These are phyloP conservation scores for Speoplatyrhinus poulsoni DNA, from an alignment of 2,113 vertebrate genomes.

Conservation along the genomic window DNA sequence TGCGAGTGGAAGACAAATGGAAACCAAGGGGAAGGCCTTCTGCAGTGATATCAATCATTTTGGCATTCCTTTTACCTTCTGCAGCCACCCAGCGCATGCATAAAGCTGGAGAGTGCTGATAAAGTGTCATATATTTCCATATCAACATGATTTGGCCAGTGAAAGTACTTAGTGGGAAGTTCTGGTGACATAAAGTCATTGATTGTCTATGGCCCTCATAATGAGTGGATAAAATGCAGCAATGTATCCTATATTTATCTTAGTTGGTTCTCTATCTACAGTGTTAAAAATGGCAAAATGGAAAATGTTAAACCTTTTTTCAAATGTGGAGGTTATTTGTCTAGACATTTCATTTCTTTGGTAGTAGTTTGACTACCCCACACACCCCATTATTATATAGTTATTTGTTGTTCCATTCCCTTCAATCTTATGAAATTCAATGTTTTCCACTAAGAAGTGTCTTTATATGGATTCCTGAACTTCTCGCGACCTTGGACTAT, in stretches of 20 bases:
- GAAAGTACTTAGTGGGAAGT: constrained; percentile 3
- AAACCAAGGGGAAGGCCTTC: constrained; percentile 34
- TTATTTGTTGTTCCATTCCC: background rate
- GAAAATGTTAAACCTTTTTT: background rate
- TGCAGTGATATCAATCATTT: constrained; percentile 29
- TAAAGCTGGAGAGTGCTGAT: constrained; percentile 11
- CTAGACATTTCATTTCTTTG: background rate
- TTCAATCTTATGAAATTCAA: background rate
- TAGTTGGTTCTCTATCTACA: too few relatives aligned
- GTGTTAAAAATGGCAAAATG: too few relatives aligned
- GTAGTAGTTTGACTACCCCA: too few relatives aligned
- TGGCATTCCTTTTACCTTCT: background rate
- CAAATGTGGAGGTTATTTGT: background rate
- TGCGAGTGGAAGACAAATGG: constrained; percentile 33
- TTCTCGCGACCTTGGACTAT: background rate
- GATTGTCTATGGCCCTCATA: constrained; percentile 19
- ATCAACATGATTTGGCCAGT: constrained; percentile 3
- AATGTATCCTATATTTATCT: too few relatives aligned
- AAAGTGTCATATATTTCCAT: constrained; percentile 20
- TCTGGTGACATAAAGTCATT: constrained; percentile 26
- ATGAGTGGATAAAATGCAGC: background rate
- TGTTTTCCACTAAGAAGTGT: background rate
- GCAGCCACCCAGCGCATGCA: constrained; percentile 20
- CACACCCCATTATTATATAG: background rate
- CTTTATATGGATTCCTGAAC: background rate